Base-by-base conservation (phyloP, 2,113 vertebrate species). In the Phrynocephalus versicolor region DNA sequence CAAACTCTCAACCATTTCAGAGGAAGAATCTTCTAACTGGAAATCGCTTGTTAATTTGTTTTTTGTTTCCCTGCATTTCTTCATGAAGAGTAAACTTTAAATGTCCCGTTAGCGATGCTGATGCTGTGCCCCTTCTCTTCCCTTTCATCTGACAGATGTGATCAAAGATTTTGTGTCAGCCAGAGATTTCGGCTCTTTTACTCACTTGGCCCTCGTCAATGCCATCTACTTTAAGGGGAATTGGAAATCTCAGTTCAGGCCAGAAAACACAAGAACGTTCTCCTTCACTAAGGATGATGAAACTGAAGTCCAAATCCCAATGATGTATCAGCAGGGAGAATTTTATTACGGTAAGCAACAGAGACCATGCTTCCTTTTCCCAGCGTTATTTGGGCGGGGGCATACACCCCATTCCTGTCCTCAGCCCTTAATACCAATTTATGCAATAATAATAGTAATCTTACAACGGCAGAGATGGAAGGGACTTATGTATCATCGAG, bases 251-350 rank as follows among this genome's bases (percentile, higher is more conserved):
- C 98, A 99, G 91, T 99, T 99, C 95, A 96, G 98, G 88, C 98
- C 98, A 23, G 99, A 99, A 89, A 98, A 99, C 88, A 99, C 99
- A 79, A 97, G 98, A 92, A 99, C 98, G 7, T 99, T 99, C 94
- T 99, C 98, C 86, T 99, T 99, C 92, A 99, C 97, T 92, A 98
- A 97, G 94, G 99, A 99, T 82, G 98, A 99, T 74, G 98, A 99
- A 95, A 98, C 97, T 79, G 98, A 99, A 91, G 97, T 99, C 33
- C 99, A 99, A 94, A 99, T 98, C 80, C 97, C 97, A 64, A 99
- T 99, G 99, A 99, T 99, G 99, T 99, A 99, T 95, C 99, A 99
- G 78, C 98, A 98, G 93, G 99, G 98, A 90, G 98, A 99, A 91
- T 99, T 99, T 96, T 99, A 98, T 95, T 99, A 99, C 0, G 99